phyloP scores from a whole-genome alignment of 1,140 invertebrate genomes.

The Nylanderia fulva region DNA sequence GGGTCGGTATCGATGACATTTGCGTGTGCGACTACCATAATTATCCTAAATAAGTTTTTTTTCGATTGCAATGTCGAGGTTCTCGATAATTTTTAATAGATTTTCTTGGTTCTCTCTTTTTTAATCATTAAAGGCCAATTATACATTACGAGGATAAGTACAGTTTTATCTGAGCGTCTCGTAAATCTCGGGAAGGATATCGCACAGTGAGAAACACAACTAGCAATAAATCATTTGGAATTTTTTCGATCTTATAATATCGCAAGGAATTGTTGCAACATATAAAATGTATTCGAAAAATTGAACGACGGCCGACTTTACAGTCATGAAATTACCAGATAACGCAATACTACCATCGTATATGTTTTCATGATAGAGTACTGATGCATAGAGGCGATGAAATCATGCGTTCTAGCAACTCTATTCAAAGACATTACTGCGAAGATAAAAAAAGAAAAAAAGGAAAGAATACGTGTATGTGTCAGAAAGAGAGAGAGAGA shows the following conservation, averaged over 20 bases:
- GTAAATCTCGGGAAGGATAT: slow-evolving; percentile 3
- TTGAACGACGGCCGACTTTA: slow-evolving; percentile 11
- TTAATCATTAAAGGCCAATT: slow-evolving; percentile 17
- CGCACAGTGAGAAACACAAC: background rate
- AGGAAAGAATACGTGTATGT: too few species aligned
- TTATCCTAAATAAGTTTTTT: slow-evolving; percentile 34
- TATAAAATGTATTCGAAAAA: background rate
- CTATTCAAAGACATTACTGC: background rate
- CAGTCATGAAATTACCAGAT: slow-evolving; percentile 43
- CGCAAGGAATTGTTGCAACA: slow-evolving; percentile 1
- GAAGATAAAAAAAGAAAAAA: background rate
- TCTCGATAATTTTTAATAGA: slow-evolving; percentile 26
- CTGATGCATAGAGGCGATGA: slow-evolving; percentile 25
- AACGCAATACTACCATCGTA: slow-evolving; percentile 3
- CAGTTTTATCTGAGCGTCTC: background rate
- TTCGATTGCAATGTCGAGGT: slow-evolving; percentile 18
- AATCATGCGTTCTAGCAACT: slow-evolving; percentile 13
- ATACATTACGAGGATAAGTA: background rate
- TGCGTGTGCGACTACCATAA: slow-evolving; percentile 12
- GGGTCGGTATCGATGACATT: slow-evolving; percentile 15
- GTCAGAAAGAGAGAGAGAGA: too few species aligned
- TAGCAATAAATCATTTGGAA: slow-evolving; percentile 16
- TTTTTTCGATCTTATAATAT: slow-evolving; percentile 15
- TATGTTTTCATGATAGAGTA: background rate
- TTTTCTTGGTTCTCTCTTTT: background rate